These are phyloP conservation scores for Epizoanthus rinbou DNA, from an alignment of 92 coral and sea anemone species.

Conservation along the genomic window DNA sequence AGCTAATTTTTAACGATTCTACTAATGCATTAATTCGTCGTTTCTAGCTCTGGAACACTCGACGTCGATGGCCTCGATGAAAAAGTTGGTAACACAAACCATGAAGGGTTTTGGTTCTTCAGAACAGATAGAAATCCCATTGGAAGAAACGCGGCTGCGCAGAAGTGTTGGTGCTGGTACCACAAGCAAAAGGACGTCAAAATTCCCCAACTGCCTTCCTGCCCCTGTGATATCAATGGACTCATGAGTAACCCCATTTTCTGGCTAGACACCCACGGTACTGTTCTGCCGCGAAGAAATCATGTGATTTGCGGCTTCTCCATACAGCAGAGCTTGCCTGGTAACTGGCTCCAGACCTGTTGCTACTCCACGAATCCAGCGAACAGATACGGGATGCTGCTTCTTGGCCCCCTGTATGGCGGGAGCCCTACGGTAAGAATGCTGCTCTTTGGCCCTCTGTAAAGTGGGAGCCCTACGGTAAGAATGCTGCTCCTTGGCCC, in stretches of 20 bases:
- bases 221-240: conserved; percentile 44
- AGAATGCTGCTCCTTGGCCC: conserved; percentile 24
- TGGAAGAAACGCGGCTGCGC: neutral
- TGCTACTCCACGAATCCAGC: conserved; percentile 31
- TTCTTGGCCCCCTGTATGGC: conserved; percentile 12
- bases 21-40: no score
- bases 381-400: conserved; percentile 19
- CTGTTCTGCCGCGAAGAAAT: neutral
- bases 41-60: conserved; percentile 52
- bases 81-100: conserved; percentile 45
- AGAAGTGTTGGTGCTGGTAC: conserved; percentile 56
- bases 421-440: conserved; percentile 16
- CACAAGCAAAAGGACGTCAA: conserved; percentile 24
- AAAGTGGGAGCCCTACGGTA: conserved; percentile 27
- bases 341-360: conserved; percentile 25
- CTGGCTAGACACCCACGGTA: neutral
- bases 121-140: conserved; percentile 45
- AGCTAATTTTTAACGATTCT: no score
- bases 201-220: conserved; percentile 43
- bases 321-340: neutral
- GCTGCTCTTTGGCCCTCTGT: neutral
- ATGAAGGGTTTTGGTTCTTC: conserved; percentile 55
- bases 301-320: conserved; percentile 19
- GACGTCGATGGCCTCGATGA: conserved; percentile 42
- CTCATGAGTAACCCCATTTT: neutral